Evolutionary conservation across 1,140 invertebrate genomes (phyloP), one percentile per base, ranked within the genome.

Genomic region (Drosophila tsacasi): DNA sequence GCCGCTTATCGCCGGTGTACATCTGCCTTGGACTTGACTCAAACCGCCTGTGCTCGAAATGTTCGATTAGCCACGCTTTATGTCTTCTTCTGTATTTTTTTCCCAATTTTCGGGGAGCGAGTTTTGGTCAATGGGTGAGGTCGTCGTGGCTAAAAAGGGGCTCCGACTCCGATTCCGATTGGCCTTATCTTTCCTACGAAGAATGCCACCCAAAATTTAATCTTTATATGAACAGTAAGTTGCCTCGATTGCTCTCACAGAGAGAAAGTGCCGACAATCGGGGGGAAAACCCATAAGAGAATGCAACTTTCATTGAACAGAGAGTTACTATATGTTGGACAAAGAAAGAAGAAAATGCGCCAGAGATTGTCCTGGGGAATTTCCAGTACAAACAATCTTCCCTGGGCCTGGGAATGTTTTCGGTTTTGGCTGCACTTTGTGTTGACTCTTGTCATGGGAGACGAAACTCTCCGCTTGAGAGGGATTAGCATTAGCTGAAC

Each of bases 21-120:
- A 91, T 91, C 82, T 83, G 84, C 69, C 71, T 63, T 63, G 17
- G 76, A 63, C 67, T 65, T 71, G 65, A 71, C 64, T 78, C 65
- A 44, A 62, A 44, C 57, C 57, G 75, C 30, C 64, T 77, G 64
- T 79, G 76, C 71, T 80, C 85, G 79, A 90, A 90, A 90, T 90
- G 87, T 90, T 90, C 85, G 68, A 90, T 90, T 90, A 90, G 85
- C 83, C 78, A 90, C 85, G 85, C 85, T 90, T 90, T 85, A 90
- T 90, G 85, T 90, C 85, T 90, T 90, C 83, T 90, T 90, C 83
- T 80, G 69, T 76, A 46, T 72, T 64, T 63, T 27, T 49, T 60
- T 10, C 30, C 37, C n/a, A n/a, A 42, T 47, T 76, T 60, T 47
- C 32, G 44, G 35, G 37, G 55, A 67, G 52, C 47, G 57, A 37